These are phyloP conservation scores for Drosophila melanogaster DNA, from an alignment of 1,140 invertebrate genomes.

Conservation along the genomic window Release_6_plus_ISO1_MT NT_033777.3:18421501-18422000, in stretches of 20 bases:
- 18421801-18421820: conserved; percentile 51
- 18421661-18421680: conserved; percentile 42
- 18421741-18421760: conserved; percentile 29
- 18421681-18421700: conserved; percentile 59
- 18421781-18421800: conserved; percentile 2
- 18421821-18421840: conserved; percentile 72
- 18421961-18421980: conserved; percentile 81
- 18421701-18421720: conserved; percentile 29
- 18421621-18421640: conserved; percentile 28
- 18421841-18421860: conserved; percentile 49
- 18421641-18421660: conserved; percentile 26
- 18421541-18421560: conserved; percentile 26
- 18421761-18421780: background rate
- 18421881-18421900: conserved; percentile 25
- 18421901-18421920: conserved; percentile 9
- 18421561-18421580: no score
- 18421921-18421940: background rate
- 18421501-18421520: conserved; percentile 29
- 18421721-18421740: conserved; percentile 36
- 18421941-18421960: conserved; percentile 66
- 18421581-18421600: conserved; percentile 5
- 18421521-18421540: conserved; percentile 38
- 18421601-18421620: conserved; percentile 36
- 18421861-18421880: conserved; percentile 56
- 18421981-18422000: conserved; percentile 71